Conservation (phyloP, 2,113 vertebrate species). For the Acinonyx jubatus region DNA sequence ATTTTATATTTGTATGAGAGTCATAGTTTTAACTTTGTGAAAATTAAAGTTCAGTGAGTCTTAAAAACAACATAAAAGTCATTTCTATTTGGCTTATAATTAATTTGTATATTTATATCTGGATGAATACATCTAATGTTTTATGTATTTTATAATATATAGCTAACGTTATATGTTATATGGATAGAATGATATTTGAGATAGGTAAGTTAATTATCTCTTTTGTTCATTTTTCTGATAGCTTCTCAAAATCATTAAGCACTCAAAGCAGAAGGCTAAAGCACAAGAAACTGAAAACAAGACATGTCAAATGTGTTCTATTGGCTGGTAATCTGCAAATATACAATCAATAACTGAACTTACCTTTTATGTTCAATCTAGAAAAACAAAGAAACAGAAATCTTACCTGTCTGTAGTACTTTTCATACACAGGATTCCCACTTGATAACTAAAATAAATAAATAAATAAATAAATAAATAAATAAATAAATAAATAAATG, state of each 20-base stretch:
- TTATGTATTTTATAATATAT: conserved; percentile 1
- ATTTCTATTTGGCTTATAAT: conserved; percentile 46
- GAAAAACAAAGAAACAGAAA: conserved; percentile 34
- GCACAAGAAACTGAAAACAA: conserved; percentile 40
- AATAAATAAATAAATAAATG: conserved; percentile 34
- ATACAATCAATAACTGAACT: background rate
- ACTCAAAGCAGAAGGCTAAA: conserved; percentile 47
- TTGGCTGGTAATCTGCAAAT: background rate
- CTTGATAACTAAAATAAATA: conserved; percentile 92
- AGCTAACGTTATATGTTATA: background rate
- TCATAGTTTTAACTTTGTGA: conserved; percentile 45
- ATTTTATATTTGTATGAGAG: conserved; percentile 15
- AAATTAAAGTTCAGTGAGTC: conserved; percentile 19
- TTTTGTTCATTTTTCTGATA: conserved; percentile 41
- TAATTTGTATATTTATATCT: conserved; percentile 46
- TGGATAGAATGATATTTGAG: conserved; percentile 27
- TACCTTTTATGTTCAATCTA: conserved; percentile 38
- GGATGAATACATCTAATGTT: conserved; percentile 36
- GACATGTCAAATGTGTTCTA: background rate
- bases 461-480: conserved; percentile 59
- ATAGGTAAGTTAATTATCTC: conserved; percentile 40
- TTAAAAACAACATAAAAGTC: conserved; percentile 4
- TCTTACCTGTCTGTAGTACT: conserved; percentile 97
- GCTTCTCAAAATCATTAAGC: conserved; percentile 14
- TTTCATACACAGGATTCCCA: conserved; percentile 98